These are phyloP conservation scores for Monopis laevigella DNA, from an alignment of 2,888 invertebrate genomes.

Conservation along the genomic window DNA sequence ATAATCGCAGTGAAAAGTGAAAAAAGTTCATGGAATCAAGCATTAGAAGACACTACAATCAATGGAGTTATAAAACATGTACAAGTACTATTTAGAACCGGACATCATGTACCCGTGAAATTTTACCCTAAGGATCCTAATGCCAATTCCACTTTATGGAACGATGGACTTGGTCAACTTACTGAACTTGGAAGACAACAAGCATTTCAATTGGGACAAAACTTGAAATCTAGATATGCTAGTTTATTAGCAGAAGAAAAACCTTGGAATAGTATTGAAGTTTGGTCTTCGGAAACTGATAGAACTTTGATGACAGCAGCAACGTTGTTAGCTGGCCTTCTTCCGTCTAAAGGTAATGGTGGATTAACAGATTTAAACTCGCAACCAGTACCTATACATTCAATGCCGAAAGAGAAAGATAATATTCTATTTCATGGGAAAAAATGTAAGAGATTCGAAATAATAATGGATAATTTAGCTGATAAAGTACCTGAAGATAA, in stretches of 20 bases:
- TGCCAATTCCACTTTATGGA: slow-evolving; percentile 14
- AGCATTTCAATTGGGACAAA: slow-evolving; percentile 15
- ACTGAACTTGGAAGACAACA: slow-evolving; percentile 18
- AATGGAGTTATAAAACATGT: slow-evolving; percentile 12
- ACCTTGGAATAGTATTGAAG: slow-evolving; percentile 16
- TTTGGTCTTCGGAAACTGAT: slow-evolving; percentile 14
- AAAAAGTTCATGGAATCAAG: neutral
- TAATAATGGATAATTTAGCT: slow-evolving; percentile 8
- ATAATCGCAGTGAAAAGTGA: neutral
- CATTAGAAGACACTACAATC: neutral
- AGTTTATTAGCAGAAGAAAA: slow-evolving; percentile 13
- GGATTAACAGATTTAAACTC: slow-evolving; percentile 16
- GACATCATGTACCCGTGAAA: slow-evolving; percentile 16
- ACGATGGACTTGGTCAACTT: slow-evolving; percentile 16
- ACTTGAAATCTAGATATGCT: slow-evolving; percentile 14
- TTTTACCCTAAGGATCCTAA: slow-evolving; percentile 17
- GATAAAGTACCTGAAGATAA: slow-evolving; percentile 6
- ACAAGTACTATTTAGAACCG: slow-evolving; percentile 17
- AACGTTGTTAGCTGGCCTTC: slow-evolving; percentile 16
- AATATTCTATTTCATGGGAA: slow-evolving; percentile 10
- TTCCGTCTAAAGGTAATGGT: slow-evolving; percentile 15
- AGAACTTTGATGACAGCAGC: slow-evolving; percentile 18
- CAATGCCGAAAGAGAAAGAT: slow-evolving; percentile 7
- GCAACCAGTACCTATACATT: slow-evolving; percentile 16
- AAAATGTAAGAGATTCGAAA: slow-evolving; percentile 13